Percentiles rank a stretch among this genome's conserved stretches.
phyloP scores from a whole-genome alignment of 1,140 invertebrate species.

The Trichogramma pretiosum region DNA sequence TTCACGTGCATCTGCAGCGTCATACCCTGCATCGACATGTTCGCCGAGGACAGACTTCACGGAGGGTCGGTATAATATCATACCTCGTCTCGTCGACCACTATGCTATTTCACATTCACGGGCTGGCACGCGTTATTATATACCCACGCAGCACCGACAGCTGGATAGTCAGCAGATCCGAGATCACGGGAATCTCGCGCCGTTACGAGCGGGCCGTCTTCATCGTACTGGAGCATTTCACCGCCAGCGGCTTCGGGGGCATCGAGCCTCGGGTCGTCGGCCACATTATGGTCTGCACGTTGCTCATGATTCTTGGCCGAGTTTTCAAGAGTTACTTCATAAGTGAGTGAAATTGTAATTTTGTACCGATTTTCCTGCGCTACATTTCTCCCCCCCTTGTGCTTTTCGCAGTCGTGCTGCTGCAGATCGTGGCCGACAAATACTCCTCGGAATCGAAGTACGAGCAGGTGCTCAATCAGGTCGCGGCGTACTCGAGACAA shows the following conservation, averaged over 20 bases:
- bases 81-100: constrained; percentile 1
- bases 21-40: constrained; percentile 27
- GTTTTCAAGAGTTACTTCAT: constrained; percentile 35
- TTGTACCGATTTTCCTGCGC: not conserved
- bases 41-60: constrained; percentile 15
- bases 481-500: constrained; percentile 34
- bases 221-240: constrained; percentile 36
- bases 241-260: constrained; percentile 30
- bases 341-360: constrained; percentile 20
- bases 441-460: constrained; percentile 32
- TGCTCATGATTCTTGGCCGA: constrained; percentile 34
- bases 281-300: constrained; percentile 27
- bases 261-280: constrained; percentile 21
- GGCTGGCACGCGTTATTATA: not conserved
- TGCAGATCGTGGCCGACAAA: constrained; percentile 28
- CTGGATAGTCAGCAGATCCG: constrained; percentile 24
- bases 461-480: constrained; percentile 35
- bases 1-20: constrained; percentile 35
- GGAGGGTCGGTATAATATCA: constrained; percentile 13
- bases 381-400: not conserved
- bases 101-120: not conserved
- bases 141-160: constrained; percentile 27
- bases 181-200: constrained; percentile 12
- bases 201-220: constrained; percentile 30
- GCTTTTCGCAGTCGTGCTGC: constrained; percentile 28